Conservation (phyloP, 2,797 vertebrate species). For the Enteromius viviparus region DNA sequence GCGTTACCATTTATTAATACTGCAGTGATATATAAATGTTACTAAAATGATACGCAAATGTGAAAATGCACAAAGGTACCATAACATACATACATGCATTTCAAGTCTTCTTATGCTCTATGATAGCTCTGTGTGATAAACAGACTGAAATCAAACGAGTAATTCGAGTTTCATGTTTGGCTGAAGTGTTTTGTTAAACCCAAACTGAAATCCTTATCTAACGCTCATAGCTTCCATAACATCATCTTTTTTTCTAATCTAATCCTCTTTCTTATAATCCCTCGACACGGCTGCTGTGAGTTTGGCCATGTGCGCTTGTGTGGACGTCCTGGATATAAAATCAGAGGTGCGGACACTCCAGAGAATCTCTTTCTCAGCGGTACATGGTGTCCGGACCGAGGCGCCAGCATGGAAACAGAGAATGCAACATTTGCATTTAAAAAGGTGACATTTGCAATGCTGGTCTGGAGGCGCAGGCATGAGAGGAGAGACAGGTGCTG, state of each 20-base stretch:
- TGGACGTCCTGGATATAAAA: conserved; percentile 7
- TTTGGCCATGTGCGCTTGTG: conserved; percentile 31
- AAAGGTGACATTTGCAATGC: conserved; percentile 78
- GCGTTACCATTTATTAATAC: background rate
- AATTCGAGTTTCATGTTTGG: background rate
- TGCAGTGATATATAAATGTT: background rate
- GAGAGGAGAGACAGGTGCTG: conserved; percentile 46
- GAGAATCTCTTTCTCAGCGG: conserved; percentile 41
- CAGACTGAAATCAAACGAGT: background rate
- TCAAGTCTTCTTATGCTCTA: background rate
- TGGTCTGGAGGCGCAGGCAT: conserved; percentile 41
- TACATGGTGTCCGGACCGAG: background rate
- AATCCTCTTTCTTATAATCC: conserved; percentile 22
- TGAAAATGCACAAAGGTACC: background rate
- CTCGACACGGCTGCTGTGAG: background rate
- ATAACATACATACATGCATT: background rate
- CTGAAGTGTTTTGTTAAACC: background rate
- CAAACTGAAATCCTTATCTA: conserved; percentile 28
- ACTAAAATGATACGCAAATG: background rate
- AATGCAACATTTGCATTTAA: conserved; percentile 77
- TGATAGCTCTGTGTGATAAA: background rate
- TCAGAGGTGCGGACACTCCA: conserved; percentile 36
- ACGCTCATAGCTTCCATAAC: conserved; percentile 18
- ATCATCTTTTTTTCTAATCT: conserved; percentile 22
- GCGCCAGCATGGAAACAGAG: conserved; percentile 59